A percentile compares a stretch with the other conserved stretches of the same genome.
These are phyloP conservation scores for Gobio occitaniae DNA, from an alignment of 2,797 vertebrate species.

Conservation along the genomic window DNA sequence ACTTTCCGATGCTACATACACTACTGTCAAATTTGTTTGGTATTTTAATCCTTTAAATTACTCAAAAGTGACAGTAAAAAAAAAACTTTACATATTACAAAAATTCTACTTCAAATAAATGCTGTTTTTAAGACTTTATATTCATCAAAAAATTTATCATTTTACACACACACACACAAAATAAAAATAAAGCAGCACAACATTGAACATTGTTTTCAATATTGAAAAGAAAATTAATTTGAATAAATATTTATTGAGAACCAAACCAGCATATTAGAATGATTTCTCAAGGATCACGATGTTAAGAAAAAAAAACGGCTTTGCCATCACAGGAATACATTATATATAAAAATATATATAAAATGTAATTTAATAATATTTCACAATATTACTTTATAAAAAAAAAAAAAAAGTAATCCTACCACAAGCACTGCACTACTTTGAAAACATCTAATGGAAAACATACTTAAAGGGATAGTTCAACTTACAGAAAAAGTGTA, in stretches of 20 bases:
- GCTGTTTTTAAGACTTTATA: no score
- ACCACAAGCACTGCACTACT: background rate
- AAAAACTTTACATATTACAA: no score
- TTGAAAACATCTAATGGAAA: background rate
- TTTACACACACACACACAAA: no score
- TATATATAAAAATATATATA: background rate
- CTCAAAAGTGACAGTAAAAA: no score
- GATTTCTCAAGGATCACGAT: background rate
- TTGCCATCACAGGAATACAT: no score
- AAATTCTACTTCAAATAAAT: no score
- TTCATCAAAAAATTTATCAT: no score
- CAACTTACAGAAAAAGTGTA: no score
- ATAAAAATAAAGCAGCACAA: background rate
- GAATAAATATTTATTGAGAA: background rate
- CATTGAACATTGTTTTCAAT: background rate
- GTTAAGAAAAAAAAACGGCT: background rate
- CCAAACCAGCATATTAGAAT: background rate
- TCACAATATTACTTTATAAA: background rate
- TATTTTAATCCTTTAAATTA: no score
- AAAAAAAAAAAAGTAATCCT: background rate
- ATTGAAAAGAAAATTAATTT: background rate
- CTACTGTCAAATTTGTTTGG: no score
- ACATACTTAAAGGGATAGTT: no score
- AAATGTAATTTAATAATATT: background rate
- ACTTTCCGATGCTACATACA: background rate